A percentile compares a stretch with the other conserved stretches of the same genome.
These are phyloP conservation scores for Paramormyrops hopkinsi DNA, from an alignment of 2,797 vertebrate species.

Conservation along the genomic window DNA sequence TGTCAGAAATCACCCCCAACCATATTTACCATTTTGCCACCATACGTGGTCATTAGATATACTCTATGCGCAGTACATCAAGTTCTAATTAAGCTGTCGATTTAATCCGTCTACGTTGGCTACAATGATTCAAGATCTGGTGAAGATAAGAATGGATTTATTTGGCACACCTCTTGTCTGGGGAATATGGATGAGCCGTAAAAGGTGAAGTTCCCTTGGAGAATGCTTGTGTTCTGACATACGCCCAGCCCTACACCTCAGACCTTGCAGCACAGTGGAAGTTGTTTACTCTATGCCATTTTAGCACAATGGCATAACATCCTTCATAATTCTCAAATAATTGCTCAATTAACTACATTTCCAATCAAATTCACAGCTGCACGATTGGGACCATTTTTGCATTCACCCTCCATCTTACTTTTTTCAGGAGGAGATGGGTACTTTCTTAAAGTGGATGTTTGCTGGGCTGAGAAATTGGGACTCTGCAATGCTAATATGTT, in stretches of 20 bases:
- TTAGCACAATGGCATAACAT: neutral
- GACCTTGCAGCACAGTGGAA: neutral
- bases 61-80: neutral
- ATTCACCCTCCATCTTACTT: neutral
- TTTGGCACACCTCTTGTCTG: neutral
- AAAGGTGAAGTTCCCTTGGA: neutral
- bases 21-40: neutral
- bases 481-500: neutral
- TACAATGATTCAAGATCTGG: slow-evolving; percentile 12
- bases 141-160: slow-evolving; percentile 10
- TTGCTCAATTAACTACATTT: slow-evolving; percentile 23
- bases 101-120: neutral
- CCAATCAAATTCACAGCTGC: slow-evolving; percentile 9
- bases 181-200: slow-evolving; percentile 14
- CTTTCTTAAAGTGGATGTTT: slow-evolving; percentile 1
- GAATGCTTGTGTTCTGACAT: neutral
- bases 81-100: slow-evolving; percentile 17
- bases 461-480: neutral
- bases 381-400: slow-evolving; percentile 7
- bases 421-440: neutral
- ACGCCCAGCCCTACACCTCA: neutral
- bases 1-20: neutral
- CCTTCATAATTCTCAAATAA: slow-evolving; percentile 6
- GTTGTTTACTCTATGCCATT: neutral
- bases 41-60: neutral